A percentile compares a stretch with the other conserved stretches of the same genome.
Conservation (phyloP, 2,113 vertebrate genomes). For the Psittacula cyanocephala region DNA sequence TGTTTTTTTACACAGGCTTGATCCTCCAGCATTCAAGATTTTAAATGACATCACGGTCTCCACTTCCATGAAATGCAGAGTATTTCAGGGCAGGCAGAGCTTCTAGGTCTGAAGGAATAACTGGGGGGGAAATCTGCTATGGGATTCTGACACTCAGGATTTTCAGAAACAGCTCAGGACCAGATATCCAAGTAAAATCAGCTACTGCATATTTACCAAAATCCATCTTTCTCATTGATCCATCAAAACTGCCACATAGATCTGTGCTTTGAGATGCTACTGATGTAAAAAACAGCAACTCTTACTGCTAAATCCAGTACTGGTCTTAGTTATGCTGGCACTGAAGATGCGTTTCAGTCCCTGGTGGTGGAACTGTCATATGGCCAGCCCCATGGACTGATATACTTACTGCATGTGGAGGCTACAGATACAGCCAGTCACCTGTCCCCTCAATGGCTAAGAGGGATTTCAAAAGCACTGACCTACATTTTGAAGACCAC, state of each 20-base stretch:
- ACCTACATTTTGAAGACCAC: conserved; percentile 44
- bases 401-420: not conserved
- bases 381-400: not conserved
- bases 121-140: not conserved
- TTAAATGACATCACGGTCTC: not conserved
- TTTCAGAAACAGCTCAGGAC: not conserved
- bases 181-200: not conserved
- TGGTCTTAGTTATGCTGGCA: conserved; percentile 23
- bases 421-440: conserved; percentile 45
- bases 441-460: not conserved
- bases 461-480: not conserved
- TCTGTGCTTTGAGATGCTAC: not conserved
- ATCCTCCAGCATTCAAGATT: not conserved
- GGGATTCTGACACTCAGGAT: not conserved
- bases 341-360: not conserved
- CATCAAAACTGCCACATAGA: not conserved
- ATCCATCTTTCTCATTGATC: not conserved
- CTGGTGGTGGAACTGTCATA: conserved; percentile 33
- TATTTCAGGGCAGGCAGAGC: not conserved
- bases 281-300: not conserved
- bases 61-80: not conserved
- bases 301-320: not conserved
- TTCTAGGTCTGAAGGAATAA: not conserved
- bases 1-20: not conserved
- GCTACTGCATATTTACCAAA: not conserved